Conservation (phyloP, 2,888 invertebrate genomes). For the Punctoribates punctum region DNA sequence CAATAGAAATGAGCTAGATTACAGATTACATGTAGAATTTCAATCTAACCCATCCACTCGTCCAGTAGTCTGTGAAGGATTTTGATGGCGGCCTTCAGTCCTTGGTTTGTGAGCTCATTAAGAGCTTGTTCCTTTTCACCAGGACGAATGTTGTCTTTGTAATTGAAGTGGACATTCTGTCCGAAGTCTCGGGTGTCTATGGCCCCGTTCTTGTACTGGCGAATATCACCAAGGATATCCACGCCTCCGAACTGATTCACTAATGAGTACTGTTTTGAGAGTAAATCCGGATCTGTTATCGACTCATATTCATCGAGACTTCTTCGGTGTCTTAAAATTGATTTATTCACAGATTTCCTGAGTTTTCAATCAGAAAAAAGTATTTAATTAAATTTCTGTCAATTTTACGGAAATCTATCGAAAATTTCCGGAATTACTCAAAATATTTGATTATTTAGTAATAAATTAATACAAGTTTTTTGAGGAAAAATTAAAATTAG, state of each 20-base stretch:
- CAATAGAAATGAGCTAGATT: too few relatives aligned
- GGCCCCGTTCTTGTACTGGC: neutral
- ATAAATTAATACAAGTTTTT: neutral
- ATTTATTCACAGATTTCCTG: neutral
- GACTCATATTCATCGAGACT: neutral
- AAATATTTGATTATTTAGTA: neutral
- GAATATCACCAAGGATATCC: slow-evolving; percentile 16
- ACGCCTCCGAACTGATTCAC: slow-evolving; percentile 8
- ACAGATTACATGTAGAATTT: neutral
- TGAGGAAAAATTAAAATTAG: neutral
- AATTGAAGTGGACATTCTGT: slow-evolving; percentile 18
- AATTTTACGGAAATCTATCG: neutral
- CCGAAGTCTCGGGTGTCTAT: slow-evolving; percentile 24
- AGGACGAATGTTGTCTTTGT: neutral
- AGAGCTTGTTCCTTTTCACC: slow-evolving; percentile 33
- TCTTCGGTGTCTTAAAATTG: neutral
- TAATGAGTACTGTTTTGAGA: slow-evolving; percentile 20
- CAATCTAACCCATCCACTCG: neutral
- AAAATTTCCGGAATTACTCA: neutral
- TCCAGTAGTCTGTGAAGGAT: neutral
- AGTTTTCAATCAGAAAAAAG: too few relatives aligned
- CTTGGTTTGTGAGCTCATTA: neutral
- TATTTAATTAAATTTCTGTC: neutral
- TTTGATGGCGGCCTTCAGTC: neutral
- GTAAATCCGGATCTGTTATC: slow-evolving; percentile 14